phyloP scores from a whole-genome alignment of 2,113 vertebrate genomes.

The Meriones unguiculatus region DNA sequence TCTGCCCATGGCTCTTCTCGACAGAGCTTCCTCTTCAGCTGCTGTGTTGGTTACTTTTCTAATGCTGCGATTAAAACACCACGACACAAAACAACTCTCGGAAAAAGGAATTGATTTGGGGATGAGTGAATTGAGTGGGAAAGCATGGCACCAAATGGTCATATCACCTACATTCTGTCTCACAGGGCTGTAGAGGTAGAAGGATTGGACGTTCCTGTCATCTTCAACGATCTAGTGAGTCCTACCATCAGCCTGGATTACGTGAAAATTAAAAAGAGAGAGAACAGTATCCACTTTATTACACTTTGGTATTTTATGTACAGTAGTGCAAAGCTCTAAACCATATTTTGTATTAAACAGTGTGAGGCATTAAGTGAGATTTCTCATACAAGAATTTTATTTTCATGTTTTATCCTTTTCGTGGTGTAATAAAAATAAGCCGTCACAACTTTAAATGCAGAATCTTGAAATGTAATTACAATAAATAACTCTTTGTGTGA shows the following conservation, averaged over 20 bases:
- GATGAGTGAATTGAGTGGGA: not conserved
- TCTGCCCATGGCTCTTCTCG: not conserved
- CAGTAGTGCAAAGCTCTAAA: not conserved
- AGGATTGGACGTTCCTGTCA: not conserved
- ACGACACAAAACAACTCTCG: not conserved
- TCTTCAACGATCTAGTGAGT: not conserved
- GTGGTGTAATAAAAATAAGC: not conserved
- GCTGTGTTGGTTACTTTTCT: not conserved
- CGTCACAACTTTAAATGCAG: not conserved
- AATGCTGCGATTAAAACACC: too few species aligned
- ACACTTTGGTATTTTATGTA: constrained; percentile 4
- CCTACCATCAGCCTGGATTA: not conserved
- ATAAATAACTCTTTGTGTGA: not conserved
- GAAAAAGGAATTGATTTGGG: not conserved
- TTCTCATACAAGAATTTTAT: not conserved
- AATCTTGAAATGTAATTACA: not conserved
- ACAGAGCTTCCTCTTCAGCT: not conserved
- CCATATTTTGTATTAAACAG: not conserved
- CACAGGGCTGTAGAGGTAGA: not conserved
- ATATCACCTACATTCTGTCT: too few species aligned
- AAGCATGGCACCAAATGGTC: not conserved
- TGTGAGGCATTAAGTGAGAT: not conserved
- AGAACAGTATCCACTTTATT: not conserved
- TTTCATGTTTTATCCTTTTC: not conserved
- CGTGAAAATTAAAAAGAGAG: not conserved